Evolutionary conservation across 2,797 vertebrate genomes (phyloP), one percentile per base, ranked within the genome.

Genomic region (Sus cebifrons): DNA sequence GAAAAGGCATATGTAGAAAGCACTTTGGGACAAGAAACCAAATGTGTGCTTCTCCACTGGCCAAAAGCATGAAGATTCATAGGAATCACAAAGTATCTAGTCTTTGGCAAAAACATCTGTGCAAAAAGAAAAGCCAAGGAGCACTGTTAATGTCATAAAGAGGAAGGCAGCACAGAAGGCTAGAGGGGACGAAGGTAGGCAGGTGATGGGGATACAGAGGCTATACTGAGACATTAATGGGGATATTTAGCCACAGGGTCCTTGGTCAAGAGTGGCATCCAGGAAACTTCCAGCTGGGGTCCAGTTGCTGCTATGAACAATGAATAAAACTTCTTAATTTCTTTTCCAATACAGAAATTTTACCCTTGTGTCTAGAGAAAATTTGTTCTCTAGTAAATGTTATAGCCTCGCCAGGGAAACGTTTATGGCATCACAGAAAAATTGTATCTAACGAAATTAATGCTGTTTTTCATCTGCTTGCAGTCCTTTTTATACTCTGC

Each of bases 1-100:
- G 54, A 98, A 85, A 71, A 95, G 44, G 4, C 94, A 12, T 52
- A 93, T 21, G 2, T 73, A 96, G 93, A 97, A 93, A 98, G 91
- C 5, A 96, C 96, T 40, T 71, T 44, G 32, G 68, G 49, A 90
- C 27, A 93, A 94, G 88, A 92, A 91, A 95, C 82, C 23, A 96
- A 96, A 74, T 29, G 7, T 60, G 1, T 92, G 13, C 20, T 20
- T 21, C 91, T 96, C 89, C 97, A 40, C 10, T 49, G 62, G 14
- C 2, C 25, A 36, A 87, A 94, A 81, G 52, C 17, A 20, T n/a
- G 6, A 56, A 68, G 2, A 84, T 17, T 97, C 62, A 40, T 56
- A 0, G 27, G 49, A 81, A 92, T 90, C 54, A 86, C 79, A 92
- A 91, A 75, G 1, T 68, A 10, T 78, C 20, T 14, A 67, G 16